Evolutionary conservation across 2,888 invertebrate genomes (phyloP).

Genomic region (Lysandra coridon): DNA sequence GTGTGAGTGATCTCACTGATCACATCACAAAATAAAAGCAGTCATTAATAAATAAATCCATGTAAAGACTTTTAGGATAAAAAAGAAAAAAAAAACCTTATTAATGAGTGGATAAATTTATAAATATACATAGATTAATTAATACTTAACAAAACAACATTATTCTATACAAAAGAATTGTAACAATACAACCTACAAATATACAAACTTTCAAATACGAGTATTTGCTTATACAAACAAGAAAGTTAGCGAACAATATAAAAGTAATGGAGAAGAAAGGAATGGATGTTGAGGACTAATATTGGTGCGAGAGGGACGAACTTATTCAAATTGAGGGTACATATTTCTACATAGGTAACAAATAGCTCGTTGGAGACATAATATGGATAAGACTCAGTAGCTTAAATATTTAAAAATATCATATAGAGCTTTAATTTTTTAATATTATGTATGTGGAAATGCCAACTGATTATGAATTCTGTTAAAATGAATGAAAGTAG

Average conservation of each 20-base stretch:
- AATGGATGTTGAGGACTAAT: conserved; percentile 48
- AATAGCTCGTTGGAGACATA: conserved; percentile 74
- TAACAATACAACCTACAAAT: conserved; percentile 74
- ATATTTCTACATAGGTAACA: conserved; percentile 80
- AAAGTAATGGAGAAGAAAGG: conserved; percentile 78
- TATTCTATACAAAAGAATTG: conserved; percentile 43
- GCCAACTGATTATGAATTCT: no score
- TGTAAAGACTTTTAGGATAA: no score
- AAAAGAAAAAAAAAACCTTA: neutral
- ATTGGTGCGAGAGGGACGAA: conserved; percentile 61
- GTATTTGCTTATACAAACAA: conserved; percentile 81
- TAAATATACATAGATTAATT: neutral
- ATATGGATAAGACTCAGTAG: conserved; percentile 61
- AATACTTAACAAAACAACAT: conserved; percentile 30
- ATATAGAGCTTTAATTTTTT: neutral
- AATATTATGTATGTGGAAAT: neutral
- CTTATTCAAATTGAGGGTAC: conserved; percentile 80
- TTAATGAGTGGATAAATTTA: neutral
- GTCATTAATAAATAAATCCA: no score
- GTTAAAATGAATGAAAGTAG: no score
- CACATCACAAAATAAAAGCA: no score
- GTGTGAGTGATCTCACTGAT: no score
- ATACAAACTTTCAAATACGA: conserved; percentile 80
- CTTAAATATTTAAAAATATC: neutral
- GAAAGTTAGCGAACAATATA: conserved; percentile 81